Evolutionary conservation across 2,888 invertebrate species (phyloP), one percentile per base, ranked within the genome.

Genomic region (Sarcophaga caerulescens): DNA sequence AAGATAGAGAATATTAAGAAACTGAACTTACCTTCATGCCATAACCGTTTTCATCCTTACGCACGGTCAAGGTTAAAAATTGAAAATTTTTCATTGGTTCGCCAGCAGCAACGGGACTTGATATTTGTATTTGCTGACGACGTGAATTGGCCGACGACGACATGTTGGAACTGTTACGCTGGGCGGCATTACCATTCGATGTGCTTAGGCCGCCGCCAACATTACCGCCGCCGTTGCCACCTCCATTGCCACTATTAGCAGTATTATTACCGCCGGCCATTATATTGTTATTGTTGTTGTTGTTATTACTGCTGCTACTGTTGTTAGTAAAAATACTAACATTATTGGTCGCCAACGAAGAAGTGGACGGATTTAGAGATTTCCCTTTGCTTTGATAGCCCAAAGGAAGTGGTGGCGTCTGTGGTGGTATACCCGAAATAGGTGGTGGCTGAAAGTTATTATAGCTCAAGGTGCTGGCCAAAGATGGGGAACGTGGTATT

Each of bases 1-100:
- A 17, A 52, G 4, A 35, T 35, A 35, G n/a, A 17, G 21, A 2
- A 23, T 10, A 2, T 14, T 23, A 44, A 17, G 23, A 17, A 52
- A 3, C 19, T 35, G 0, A 14, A 89, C 90, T 88, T 76, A 93
- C 93, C 92, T 93, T 93, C 93, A 93, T 93, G 68, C 93, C 93
- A 87, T 93, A 93, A 85, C 93, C 93, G 88, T 92, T 92, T 45
- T 92, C 91, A 89, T 93, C 93, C 89, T 93, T 93, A 57, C 93
- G 91, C 85, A 93, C 93, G 70, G 93, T 93, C 81, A 93, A 89
- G 71, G 92, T 92, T 88, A 93, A 90, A 89, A 91, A 91, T 89
- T 93, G 92, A 87, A 92, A 93, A 84, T 91, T 90, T 90, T 92
- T 92, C 87, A 92, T 90, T 82, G 91, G 89, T 88, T 91, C 90